Base-by-base conservation (phyloP, 1,140 invertebrate genomes). In the Drosophila parvula region DNA sequence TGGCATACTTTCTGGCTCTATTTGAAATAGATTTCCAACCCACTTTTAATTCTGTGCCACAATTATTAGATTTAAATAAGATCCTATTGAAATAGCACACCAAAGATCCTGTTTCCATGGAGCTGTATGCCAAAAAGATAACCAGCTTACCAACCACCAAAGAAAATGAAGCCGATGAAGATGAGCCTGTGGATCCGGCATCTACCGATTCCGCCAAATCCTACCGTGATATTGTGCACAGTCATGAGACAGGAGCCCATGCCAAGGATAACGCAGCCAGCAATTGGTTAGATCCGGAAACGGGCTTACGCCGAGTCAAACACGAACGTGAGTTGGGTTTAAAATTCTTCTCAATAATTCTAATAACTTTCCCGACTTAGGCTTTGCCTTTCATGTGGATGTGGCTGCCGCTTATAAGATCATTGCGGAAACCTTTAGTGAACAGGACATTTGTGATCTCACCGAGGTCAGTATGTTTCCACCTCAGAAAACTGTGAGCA, bases 381-480 rank as follows among this genome's bases (percentile, higher is more conserved):
- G 94, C 0, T 95, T 94, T 77, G 95, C 94, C 3, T 95, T 94
- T 85, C 94, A 95, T 55, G 92, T 94, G 1, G 95, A 95, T 79
- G 93, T 93, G 6, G 93, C 94, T 4, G 93, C 93, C 2, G 94
- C 93, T 1, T 95, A 95, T 79, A 93, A 94, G 60, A 93, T 95
- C 7, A 95, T 95, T 77, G 92, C 92, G 40, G 93, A 93, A 12
- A 94, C 93, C 12, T 95, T 95, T 63, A 92, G 78, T 0, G 94
- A 95, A 68, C 82, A 93, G 5, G 94, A 95, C 78, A 94, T 95
- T 41, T 95, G 95, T 67, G 94, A 95, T 65, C 91, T 94, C 2
- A 92, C 92, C 0, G 94, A 95, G 82, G 93, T 95, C 30, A 91
- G 93, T 55, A 83, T 95, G 70, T 93, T 94, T 78, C 93, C 93